Percentiles rank a stretch among this genome's conserved stretches.
These are phyloP conservation scores for Acheta domesticus DNA, from an alignment of 2,888 invertebrate species.

Conservation along the genomic window DNA sequence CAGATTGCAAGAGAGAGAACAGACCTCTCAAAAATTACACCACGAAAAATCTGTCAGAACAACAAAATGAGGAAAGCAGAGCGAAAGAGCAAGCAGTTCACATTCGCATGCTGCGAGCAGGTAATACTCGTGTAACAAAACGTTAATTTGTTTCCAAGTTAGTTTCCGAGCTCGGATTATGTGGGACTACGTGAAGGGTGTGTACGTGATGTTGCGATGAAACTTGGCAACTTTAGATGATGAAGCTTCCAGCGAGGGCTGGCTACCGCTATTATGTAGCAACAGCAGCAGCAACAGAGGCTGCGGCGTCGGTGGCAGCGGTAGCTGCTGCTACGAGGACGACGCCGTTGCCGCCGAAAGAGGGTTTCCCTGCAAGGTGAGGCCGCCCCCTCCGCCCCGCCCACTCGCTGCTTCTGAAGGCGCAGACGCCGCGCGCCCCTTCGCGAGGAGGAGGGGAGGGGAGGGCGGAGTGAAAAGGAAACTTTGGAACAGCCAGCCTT, in stretches of 20 bases:
- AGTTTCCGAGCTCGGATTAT: slow-evolving; percentile 6
- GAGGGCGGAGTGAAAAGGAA: background rate
- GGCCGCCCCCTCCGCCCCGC: background rate
- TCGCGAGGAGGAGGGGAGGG: background rate
- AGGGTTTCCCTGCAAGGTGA: background rate
- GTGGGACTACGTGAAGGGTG: slow-evolving; percentile 6
- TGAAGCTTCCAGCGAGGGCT: slow-evolving; percentile 8
- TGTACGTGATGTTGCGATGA: slow-evolving; percentile 2
- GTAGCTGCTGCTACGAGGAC: background rate
- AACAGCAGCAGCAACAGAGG: slow-evolving; percentile 6
- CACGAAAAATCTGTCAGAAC: too few species aligned
- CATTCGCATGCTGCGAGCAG: background rate
- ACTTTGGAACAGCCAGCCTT: background rate
- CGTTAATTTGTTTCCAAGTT: slow-evolving; percentile 9
- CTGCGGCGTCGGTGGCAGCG: background rate
- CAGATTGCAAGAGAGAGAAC: too few species aligned
- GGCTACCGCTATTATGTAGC: background rate
- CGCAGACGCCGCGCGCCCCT: background rate
- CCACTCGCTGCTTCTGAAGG: background rate
- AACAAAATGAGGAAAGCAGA: too few species aligned
- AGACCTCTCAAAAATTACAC: too few species aligned
- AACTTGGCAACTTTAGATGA: slow-evolving; percentile 10
- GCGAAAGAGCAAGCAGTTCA: background rate
- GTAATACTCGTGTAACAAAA: slow-evolving; percentile 1
- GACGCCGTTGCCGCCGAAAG: background rate